Base-by-base conservation (phyloP, 1,140 invertebrate genomes). In the Monochamus saltuarius region DNA sequence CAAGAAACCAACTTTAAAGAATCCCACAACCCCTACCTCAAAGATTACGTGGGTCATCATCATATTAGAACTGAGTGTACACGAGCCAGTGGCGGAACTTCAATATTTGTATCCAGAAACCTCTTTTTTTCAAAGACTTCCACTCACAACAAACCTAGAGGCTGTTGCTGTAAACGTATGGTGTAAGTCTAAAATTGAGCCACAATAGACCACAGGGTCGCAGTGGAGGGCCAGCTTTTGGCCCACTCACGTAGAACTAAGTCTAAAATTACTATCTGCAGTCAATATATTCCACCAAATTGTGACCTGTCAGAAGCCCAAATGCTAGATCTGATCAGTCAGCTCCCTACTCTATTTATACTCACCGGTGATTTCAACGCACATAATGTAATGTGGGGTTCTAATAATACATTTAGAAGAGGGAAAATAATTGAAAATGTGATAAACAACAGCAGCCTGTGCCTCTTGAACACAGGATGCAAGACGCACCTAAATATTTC, bases 311-410 rank as follows among this genome's bases (percentile, higher is more conserved):
- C 14, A 13, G 35, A 22, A 42, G 7, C 29, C 2, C 45, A 66
- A 4, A 4, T 66, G 22, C 10, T 59, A 38, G 39, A 56, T 17
- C 17, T 62, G 22, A 39, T 62, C 43, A 51, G 47, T 29, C 60
- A 65, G 59, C 56, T 62, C 0, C 55, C 59, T 9, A 10, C 49
- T 11, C 45, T 42, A 14, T 55, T 62, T 16, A 54, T 65, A 37
- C 10, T 65, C 10, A 13, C 54, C 10, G 63, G 63, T 7, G 60
- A 65, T 29, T 61, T 65, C 39, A 65, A 62, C 42, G 53, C 42
- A 17, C 56, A 62, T 40, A 65, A 42, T 37, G 22, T 35, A 14
- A 39, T 65, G 13, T 62, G 63, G 59, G 59, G n/a, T n/a, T n/a
- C n/a, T n/a, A n/a, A n/a, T n/a, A n/a, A n/a, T n/a, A n/a, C n/a